Evolutionary conservation across 2,797 vertebrate genomes (phyloP).

Genomic region (Myotis pilosus): DNA sequence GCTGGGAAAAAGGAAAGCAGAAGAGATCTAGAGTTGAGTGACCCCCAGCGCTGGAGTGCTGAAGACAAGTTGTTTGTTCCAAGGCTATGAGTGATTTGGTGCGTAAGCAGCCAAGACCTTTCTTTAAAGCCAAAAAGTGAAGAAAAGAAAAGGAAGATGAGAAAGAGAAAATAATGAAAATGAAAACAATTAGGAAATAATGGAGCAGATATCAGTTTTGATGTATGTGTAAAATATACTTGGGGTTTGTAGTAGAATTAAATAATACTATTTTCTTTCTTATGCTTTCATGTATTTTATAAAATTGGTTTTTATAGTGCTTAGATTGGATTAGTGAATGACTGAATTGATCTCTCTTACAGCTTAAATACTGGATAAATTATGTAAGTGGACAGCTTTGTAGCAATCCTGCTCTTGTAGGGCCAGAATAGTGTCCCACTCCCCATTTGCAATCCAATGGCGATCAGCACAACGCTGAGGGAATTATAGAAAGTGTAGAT

Average conservation of each 20-base stretch:
- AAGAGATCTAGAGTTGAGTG: not conserved
- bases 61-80: not conserved
- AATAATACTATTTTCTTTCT: constrained; percentile 2
- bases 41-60: too few relatives aligned
- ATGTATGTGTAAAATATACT: not conserved
- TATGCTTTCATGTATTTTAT: not conserved
- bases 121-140: not conserved
- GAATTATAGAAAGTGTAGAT: not conserved
- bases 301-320: not conserved
- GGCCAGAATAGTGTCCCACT: not conserved
- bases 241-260: not conserved
- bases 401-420: not conserved
- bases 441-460: not conserved
- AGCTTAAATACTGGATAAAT: not conserved
- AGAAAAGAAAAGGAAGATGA: not conserved
- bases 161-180: not conserved
- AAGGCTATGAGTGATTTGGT: not conserved
- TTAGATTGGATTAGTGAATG: not conserved
- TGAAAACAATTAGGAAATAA: not conserved
- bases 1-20: not conserved
- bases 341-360: not conserved
- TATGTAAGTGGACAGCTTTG: not conserved
- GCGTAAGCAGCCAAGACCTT: not conserved
- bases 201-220: not conserved
- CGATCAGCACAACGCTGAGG: not conserved